Evolutionary conservation across 2,888 invertebrate species (phyloP).

Genomic region (Osmoderma eremita): DNA sequence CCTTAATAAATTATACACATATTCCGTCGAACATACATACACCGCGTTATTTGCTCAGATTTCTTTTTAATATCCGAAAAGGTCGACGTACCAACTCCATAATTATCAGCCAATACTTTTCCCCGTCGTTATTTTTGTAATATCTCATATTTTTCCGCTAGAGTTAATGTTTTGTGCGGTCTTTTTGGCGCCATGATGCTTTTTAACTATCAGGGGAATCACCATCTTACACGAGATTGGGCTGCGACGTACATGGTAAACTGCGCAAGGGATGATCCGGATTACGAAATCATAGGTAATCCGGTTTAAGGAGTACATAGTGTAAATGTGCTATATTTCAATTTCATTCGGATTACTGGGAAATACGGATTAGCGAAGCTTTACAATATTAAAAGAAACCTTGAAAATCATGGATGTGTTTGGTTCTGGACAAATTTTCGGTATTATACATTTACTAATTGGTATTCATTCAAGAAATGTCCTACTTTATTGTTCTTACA

Average conservation of each 20-base stretch:
- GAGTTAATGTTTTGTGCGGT: conserved; percentile 11
- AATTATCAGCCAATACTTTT: no score
- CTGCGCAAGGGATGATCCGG: background rate
- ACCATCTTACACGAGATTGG: background rate
- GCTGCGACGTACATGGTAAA: background rate
- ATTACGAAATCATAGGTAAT: conserved; percentile 3
- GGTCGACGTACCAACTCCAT: no score
- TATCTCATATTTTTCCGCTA: background rate
- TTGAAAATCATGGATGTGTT: no score
- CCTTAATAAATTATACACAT: no score
- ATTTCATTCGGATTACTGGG: background rate
- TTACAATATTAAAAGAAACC: no score
- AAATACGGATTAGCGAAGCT: no score
- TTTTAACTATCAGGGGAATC: conserved; percentile 5
- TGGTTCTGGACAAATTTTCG: no score
- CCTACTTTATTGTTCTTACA: conserved; percentile 24
- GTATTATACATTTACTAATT: background rate
- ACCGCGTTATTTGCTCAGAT: no score
- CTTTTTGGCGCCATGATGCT: conserved; percentile 3
- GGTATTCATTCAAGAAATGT: conserved; percentile 12
- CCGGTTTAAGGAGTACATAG: background rate
- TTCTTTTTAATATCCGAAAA: no score
- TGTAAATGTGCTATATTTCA: conserved; percentile 3
- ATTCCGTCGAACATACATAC: no score
- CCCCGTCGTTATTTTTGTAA: no score